Evolutionary conservation across 2,888 invertebrate genomes (phyloP), one percentile per base, ranked within the genome.

Genomic region (Malthinus flaveolus): DNA sequence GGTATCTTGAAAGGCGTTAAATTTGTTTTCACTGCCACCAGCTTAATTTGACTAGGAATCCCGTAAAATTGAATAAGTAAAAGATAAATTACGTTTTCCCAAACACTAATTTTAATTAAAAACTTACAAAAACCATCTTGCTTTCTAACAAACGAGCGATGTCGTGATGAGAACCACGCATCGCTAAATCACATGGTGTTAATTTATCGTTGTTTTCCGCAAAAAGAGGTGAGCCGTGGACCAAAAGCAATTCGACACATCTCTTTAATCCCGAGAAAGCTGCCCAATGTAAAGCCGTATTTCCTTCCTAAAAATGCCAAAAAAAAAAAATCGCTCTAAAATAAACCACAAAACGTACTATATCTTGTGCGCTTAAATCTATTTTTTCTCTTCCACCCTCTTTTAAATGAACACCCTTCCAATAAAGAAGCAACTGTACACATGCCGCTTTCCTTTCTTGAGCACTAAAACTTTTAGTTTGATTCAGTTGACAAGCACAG

Each of bases 201-300:
- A 84, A 75, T 66, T 83, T 83, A 59, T 84, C 83, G 59, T 80
- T 80, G 74, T 88, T 87, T 75, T 87, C 86, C 32, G 81, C 73
- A 70, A 87, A 87, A 37, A 87, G 73, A 1, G 85, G 84, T 9
- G 85, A 82, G 7, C 84, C 84, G 64, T 84, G 81, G 32, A 80
- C 78, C 23, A 87, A 80, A 32, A 88, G 77, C 34, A 85, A 75
- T 76, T 87, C 86, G 4, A 86, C 86, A 75, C 87, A 86, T 55
- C 83, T 78, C 66, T 82, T 82, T 42, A 87, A 75, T 1, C 87
- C 87, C 8, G 84, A 83, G 11, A 79, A 76, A 6, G 87, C 84
- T 5, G 87, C 87, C 76, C 84, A 83, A 71, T 88, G 87, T n/a
- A 88, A 76, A 7, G 87, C 84, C 23, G 86, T 87, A 72, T 87